These are phyloP conservation scores for Oncorhynchus masou DNA, from an alignment of 2,113 vertebrate genomes.

Conservation along the genomic window DNA sequence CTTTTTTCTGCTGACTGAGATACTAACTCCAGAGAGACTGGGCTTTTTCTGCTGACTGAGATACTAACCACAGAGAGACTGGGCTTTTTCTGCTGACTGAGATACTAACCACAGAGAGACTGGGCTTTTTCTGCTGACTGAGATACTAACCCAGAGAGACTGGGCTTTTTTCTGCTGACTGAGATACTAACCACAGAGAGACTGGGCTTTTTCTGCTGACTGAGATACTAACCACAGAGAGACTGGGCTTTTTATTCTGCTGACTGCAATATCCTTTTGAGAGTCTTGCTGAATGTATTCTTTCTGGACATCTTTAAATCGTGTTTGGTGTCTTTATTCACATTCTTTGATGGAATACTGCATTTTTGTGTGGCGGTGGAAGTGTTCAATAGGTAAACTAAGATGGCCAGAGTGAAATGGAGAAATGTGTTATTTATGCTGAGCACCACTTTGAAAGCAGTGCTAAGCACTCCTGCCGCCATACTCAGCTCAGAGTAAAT, in stretches of 20 bases:
- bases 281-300: not conserved
- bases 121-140: not conserved
- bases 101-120: not conserved
- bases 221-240: conserved; percentile 4
- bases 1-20: not conserved
- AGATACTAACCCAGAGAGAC: not conserved
- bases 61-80: not conserved
- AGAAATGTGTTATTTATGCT: conserved; percentile 3
- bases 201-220: not conserved
- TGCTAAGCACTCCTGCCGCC: not conserved
- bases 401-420: not conserved
- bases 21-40: not conserved
- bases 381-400: not conserved
- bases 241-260: not conserved
- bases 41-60: not conserved
- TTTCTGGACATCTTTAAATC: conserved; percentile 6
- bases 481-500: conserved; percentile 23
- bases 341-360: not conserved
- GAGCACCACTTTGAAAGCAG: conserved; percentile 8
- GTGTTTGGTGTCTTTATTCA: conserved; percentile 17
- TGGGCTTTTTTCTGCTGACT: too few species aligned
- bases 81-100: not conserved
- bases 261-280: not conserved
- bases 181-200: too few species aligned
- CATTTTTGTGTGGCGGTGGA: not conserved